Evolutionary conservation across 2,113 vertebrate genomes (phyloP).

Genomic region (Passer montanus): DNA sequence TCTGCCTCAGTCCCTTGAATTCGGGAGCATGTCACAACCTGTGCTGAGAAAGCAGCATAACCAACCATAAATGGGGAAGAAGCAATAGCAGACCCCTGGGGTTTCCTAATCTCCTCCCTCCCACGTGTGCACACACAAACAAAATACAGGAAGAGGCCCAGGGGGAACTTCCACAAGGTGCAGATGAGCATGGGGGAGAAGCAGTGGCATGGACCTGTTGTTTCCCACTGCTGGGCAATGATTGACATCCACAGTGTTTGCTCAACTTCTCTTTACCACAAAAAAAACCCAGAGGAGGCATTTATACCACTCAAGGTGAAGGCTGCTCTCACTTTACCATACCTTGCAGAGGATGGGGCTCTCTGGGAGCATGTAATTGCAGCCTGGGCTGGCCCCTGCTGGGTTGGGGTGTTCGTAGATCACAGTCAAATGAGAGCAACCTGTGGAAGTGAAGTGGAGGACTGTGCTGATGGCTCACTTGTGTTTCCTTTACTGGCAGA

Average conservation of each 20-base stretch:
- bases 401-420: neutral
- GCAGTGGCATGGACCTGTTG: neutral
- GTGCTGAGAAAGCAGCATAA: neutral
- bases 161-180: neutral
- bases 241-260: neutral
- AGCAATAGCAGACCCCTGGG: neutral
- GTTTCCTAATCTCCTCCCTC: neutral
- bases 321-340: neutral
- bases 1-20: neutral
- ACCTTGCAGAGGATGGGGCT: neutral
- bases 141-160: neutral
- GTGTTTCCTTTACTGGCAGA: neutral
- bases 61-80: neutral
- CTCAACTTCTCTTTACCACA: neutral
- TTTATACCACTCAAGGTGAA: neutral
- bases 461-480: neutral
- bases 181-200: fast-evolving
- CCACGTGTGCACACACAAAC: no score
- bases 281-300: neutral
- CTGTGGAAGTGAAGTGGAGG: neutral
- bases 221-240: neutral
- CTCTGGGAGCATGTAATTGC: neutral
- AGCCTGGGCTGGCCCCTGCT: neutral
- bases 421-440: fast-evolving
- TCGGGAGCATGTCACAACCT: neutral